These are phyloP conservation scores for Anabacerthia variegaticeps DNA, from an alignment of 2,797 vertebrate genomes.

Conservation along the genomic window DNA sequence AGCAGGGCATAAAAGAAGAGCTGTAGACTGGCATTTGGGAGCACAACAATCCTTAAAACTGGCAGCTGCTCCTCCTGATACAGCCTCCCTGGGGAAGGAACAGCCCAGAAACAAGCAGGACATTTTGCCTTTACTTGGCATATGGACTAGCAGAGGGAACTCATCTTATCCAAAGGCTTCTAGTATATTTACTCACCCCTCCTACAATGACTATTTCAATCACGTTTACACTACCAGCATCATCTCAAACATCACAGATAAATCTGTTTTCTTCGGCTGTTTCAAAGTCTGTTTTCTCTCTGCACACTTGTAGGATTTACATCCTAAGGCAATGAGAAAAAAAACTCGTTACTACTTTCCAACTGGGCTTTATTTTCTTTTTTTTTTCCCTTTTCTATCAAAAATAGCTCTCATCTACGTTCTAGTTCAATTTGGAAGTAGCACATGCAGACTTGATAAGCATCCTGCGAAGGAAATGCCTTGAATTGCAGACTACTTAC, in stretches of 20 bases:
- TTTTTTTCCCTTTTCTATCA: not conserved
- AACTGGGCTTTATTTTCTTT: not conserved
- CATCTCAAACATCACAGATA: slow-evolving; percentile 31
- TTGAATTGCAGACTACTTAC: slow-evolving; percentile 71
- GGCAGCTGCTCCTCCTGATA: not conserved
- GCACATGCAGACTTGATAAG: slow-evolving; percentile 66
- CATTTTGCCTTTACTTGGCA: not conserved
- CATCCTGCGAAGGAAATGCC: slow-evolving; percentile 75
- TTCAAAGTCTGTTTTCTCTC: slow-evolving; percentile 38
- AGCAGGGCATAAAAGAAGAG: not conserved
- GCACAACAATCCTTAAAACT: not conserved
- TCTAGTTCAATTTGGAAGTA: slow-evolving; percentile 56
- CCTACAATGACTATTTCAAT: slow-evolving; percentile 28
- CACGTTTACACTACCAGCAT: not conserved
- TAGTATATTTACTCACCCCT: not conserved
- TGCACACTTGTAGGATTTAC: slow-evolving; percentile 19
- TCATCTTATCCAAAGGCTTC: not conserved
- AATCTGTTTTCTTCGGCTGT: slow-evolving; percentile 5
- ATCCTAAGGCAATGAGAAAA: slow-evolving; percentile 37
- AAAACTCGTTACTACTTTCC: slow-evolving; percentile 15
- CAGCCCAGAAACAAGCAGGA: not conserved
- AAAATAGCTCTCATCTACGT: slow-evolving; percentile 69
- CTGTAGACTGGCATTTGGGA: not conserved
- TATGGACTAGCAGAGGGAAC: not conserved
- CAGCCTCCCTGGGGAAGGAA: not conserved